These are phyloP conservation scores for Odocoileus hemionus DNA, from an alignment of 2,113 vertebrate species.

Conservation along the genomic window DNA sequence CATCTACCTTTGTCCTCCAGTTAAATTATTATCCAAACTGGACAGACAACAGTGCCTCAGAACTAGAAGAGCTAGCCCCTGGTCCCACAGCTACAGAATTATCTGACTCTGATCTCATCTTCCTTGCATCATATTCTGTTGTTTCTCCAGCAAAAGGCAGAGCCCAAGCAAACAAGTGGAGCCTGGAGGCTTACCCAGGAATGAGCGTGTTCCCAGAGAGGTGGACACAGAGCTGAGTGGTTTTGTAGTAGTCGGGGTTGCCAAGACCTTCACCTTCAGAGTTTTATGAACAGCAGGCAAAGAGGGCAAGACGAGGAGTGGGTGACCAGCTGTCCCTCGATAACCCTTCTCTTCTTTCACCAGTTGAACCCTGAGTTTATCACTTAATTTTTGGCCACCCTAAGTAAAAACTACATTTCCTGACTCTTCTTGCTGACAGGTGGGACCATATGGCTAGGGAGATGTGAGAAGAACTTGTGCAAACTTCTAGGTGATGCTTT, in stretches of 20 bases:
- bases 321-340: neutral
- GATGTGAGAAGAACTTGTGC: neutral
- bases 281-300: fast-evolving
- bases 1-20: neutral
- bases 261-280: neutral
- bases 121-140: fast-evolving
- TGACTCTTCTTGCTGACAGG: neutral
- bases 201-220: neutral
- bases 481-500: neutral
- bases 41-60: neutral
- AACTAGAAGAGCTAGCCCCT: neutral
- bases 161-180: neutral
- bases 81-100: fast-evolving
- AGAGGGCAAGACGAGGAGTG: neutral
- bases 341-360: neutral
- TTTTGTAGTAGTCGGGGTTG: neutral
- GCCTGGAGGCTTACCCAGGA: neutral
- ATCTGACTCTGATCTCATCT: fast-evolving
- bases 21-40: neutral
- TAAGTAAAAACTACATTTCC: neutral
- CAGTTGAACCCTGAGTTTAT: neutral
- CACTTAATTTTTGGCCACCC: neutral
- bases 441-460: neutral
- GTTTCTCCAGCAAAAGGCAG: neutral
- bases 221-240: fast-evolving